Percentiles rank a stretch among this genome's conserved stretches.
phyloP scores from a whole-genome alignment of 1,140 invertebrate genomes.

The Hormaphis cornu region DNA sequence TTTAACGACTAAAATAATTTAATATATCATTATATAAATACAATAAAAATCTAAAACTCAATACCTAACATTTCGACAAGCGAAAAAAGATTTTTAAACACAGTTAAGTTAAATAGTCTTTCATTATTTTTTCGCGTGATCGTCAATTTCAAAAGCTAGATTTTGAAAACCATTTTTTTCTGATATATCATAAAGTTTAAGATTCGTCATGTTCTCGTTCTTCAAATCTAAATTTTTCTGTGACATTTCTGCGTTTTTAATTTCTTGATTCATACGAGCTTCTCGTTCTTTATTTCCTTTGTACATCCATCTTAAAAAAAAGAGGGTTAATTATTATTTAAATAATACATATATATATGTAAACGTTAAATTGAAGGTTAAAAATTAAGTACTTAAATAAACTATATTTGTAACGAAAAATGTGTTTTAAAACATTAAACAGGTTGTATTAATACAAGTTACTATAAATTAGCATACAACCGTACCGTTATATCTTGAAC shows the following conservation, averaged over 20 bases:
- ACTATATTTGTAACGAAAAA: too few species aligned
- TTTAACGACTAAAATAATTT: too few species aligned
- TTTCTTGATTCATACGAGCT: background rate
- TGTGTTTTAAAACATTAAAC: too few species aligned
- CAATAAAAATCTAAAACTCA: too few species aligned
- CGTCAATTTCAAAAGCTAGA: background rate
- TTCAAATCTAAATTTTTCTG: background rate
- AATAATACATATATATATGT: too few species aligned
- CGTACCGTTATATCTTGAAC: too few species aligned
- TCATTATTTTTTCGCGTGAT: background rate
- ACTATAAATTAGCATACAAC: too few species aligned
- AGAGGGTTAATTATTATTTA: too few species aligned
- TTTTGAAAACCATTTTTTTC: constrained; percentile 1
- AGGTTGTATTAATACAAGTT: too few species aligned
- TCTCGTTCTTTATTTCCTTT: background rate
- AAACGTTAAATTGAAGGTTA: too few species aligned
- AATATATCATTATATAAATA: too few species aligned
- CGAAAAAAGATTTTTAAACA: background rate
- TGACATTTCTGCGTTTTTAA: background rate
- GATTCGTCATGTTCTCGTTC: background rate
- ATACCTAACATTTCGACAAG: background rate
- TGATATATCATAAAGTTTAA: background rate
- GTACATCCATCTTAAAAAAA: constrained; percentile 5
- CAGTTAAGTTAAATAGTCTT: background rate
- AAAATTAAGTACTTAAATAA: too few species aligned